Percentiles rank a stretch among this genome's conserved stretches.
phyloP scores from a whole-genome alignment of 2,888 invertebrate genomes.

The Chymomyza procnemis region DNA sequence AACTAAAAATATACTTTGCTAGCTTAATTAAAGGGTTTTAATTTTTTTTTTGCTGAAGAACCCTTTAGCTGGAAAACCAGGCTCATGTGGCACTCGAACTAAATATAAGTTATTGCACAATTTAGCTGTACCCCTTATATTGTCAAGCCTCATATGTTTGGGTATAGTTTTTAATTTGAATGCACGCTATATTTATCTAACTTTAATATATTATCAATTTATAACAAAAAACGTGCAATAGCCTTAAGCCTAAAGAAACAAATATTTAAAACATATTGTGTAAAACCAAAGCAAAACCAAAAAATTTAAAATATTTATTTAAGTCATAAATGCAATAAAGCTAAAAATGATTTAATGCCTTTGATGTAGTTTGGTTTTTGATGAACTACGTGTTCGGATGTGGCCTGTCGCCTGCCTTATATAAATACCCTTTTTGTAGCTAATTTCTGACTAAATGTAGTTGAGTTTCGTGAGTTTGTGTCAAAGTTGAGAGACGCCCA shows the following conservation, averaged over 20 bases:
- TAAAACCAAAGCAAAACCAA: conserved; percentile 19
- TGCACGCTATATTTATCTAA: neutral
- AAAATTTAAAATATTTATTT: conserved; percentile 12
- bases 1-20: conserved; percentile 30
- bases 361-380: neutral
- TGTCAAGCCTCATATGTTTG: neutral
- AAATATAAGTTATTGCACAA: conserved; percentile 20
- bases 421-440: neutral
- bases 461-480: neutral
- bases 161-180: neutral
- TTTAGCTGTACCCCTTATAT: neutral
- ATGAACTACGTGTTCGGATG: neutral
- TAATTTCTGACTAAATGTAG: conserved; percentile 13
- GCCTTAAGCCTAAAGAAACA: neutral
- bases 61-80: neutral
- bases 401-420: neutral
- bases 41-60: neutral
- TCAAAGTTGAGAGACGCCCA: conserved; percentile 25
- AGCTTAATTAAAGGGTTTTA: conserved; percentile 12
- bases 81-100: conserved; percentile 2
- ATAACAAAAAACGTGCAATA: neutral
- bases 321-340: conserved; percentile 63
- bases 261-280: conserved; percentile 14
- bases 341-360: conserved; percentile 41
- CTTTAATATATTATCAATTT: neutral